These are phyloP conservation scores for Ceratina calcarata DNA, from an alignment of 1,140 invertebrate species.

Conservation along the genomic window DNA sequence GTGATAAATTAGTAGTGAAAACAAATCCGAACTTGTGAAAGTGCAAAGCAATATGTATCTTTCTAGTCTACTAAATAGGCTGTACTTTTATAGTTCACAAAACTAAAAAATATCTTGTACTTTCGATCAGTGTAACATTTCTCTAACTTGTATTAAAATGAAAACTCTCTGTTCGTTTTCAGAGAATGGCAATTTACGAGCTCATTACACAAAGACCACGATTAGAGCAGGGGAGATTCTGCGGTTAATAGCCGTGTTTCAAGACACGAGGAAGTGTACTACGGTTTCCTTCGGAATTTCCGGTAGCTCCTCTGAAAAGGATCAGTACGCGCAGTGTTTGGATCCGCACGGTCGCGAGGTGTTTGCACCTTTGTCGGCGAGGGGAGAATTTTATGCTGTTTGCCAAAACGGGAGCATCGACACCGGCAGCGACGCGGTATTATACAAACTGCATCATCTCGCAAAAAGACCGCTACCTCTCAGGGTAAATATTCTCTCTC, in stretches of 20 bases:
- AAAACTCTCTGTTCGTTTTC: slow-evolving; percentile 35
- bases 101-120: neutral
- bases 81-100: too few species aligned
- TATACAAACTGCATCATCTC: slow-evolving; percentile 77
- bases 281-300: slow-evolving; percentile 76
- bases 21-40: too few species aligned
- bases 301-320: slow-evolving; percentile 73
- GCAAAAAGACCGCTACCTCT: slow-evolving; percentile 73
- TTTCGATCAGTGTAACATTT: neutral
- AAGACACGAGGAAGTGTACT: slow-evolving; percentile 77
- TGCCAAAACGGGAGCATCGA: slow-evolving; percentile 72
- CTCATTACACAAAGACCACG: slow-evolving; percentile 79
- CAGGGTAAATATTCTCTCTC: slow-evolving; percentile 62
- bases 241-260: slow-evolving; percentile 79
- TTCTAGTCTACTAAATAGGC: too few species aligned
- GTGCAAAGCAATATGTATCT: too few species aligned
- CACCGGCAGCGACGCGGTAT: slow-evolving; percentile 71
- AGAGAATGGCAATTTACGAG: slow-evolving; percentile 78
- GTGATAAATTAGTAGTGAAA: too few species aligned
- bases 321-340: slow-evolving; percentile 80
- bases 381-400: slow-evolving; percentile 78
- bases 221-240: slow-evolving; percentile 78
- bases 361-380: slow-evolving; percentile 74
- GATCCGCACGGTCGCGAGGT: slow-evolving; percentile 76
- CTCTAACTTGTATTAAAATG: neutral